Evolutionary conservation across 2,888 invertebrate genomes (phyloP).

Genomic region (Xestia rhomboidea): DNA sequence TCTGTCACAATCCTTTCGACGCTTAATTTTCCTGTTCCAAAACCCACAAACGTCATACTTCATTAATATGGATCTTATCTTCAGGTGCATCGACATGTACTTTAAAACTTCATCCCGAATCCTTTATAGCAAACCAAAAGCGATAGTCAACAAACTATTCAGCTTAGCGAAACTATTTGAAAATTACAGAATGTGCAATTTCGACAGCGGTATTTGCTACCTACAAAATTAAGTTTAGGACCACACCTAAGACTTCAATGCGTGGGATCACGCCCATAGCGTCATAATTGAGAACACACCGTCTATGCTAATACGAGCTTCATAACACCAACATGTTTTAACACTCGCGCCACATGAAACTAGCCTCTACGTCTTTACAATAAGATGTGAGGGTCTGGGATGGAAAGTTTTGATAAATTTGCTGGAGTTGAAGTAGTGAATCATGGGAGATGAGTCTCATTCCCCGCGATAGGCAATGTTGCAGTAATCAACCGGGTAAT

Average conservation of each 20-base stretch:
- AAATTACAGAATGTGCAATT: slow-evolving; percentile 37
- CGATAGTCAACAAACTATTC: neutral
- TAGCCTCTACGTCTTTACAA: slow-evolving; percentile 23
- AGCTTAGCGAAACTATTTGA: neutral
- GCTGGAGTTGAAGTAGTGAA: slow-evolving; percentile 51
- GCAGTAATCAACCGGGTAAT: slow-evolving; percentile 61
- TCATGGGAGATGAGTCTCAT: slow-evolving; percentile 64
- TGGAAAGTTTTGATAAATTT: slow-evolving; percentile 25
- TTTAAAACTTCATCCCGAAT: neutral
- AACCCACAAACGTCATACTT: neutral
- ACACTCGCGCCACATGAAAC: slow-evolving; percentile 26
- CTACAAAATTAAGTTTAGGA: slow-evolving; percentile 60
- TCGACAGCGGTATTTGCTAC: slow-evolving; percentile 55
- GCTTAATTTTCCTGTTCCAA: slow-evolving; percentile 23
- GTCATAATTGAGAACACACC: slow-evolving; percentile 80
- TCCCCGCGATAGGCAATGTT: slow-evolving; percentile 61
- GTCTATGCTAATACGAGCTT: slow-evolving; percentile 77
- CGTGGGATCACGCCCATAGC: slow-evolving; percentile 74
- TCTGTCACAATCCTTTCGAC: neutral
- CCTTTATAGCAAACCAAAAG: neutral
- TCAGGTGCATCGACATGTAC: slow-evolving; percentile 5
- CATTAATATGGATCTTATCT: slow-evolving; percentile 7
- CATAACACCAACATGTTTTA: slow-evolving; percentile 63
- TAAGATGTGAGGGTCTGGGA: slow-evolving; percentile 5
- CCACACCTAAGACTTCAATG: slow-evolving; percentile 68